phyloP scores from a whole-genome alignment of 2,797 vertebrate species.

The Lutjanus argentimaculatus region DNA sequence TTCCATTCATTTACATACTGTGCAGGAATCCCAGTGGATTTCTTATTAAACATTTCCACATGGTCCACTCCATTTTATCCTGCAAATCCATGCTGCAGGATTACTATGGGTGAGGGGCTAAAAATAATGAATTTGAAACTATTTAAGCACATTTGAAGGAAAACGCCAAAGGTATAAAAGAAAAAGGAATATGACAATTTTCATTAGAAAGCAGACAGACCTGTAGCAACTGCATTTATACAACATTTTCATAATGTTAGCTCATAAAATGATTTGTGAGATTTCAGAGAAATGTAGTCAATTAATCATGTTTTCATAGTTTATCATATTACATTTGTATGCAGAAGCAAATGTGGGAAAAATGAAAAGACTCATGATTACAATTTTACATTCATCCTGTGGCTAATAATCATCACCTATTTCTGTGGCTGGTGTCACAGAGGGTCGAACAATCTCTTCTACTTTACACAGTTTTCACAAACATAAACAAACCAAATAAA shows the following conservation, averaged over 20 bases:
- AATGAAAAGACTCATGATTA: not conserved
- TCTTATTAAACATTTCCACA: slow-evolving; percentile 78
- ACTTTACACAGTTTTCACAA: not conserved
- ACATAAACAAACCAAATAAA: slow-evolving; percentile 1
- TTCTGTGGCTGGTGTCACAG: not conserved
- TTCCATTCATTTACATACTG: slow-evolving; percentile 71
- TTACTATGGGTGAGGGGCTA: slow-evolving; percentile 65
- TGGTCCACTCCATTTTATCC: slow-evolving; percentile 69
- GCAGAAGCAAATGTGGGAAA: not conserved
- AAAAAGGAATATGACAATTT: slow-evolving; percentile 13
- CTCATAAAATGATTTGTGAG: not conserved
- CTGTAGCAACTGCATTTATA: not conserved
- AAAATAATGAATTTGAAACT: slow-evolving; percentile 69
- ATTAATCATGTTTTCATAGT: not conserved
- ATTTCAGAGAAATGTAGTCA: not conserved
- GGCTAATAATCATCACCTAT: not conserved
- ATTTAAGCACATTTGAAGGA: slow-evolving; percentile 42
- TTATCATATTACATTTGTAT: not conserved
- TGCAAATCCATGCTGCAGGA: slow-evolving; percentile 63
- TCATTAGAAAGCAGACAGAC: slow-evolving; percentile 9
- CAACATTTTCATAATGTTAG: not conserved
- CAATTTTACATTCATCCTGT: slow-evolving; percentile 1
- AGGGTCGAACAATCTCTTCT: not conserved
- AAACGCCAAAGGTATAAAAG: slow-evolving; percentile 30
- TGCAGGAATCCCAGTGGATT: slow-evolving; percentile 60